Base-by-base conservation (phyloP, 2,797 vertebrate species). In the Stomatorhinus walkeri region DNA sequence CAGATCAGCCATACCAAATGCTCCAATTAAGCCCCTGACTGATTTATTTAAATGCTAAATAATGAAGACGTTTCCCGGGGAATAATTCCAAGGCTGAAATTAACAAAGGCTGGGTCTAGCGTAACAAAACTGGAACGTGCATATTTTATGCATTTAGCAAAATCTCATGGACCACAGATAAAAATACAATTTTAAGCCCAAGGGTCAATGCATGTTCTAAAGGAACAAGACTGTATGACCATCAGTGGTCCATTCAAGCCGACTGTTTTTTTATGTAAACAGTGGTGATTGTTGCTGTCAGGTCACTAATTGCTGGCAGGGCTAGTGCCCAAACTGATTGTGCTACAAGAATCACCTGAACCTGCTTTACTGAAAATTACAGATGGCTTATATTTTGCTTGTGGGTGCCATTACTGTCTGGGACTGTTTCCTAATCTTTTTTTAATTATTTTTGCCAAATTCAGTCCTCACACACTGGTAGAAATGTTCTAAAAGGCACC, bases 11-110 rank as follows among this genome's bases (percentile, higher is more conserved):
- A 19, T 83, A 89, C 51, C 54, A 68, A 85, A 52, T 86, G 43
- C 28, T 54, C n/a, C 48, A 85, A 85, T 85, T 85, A 85, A 46
- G 40, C 76, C 76, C 76, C 76, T 84, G 48, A 85, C 83, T 49
- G 83, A 85, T 85, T 24, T 24, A 85, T 85, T 85, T 51, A 85
- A 85, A 85, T 85, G 83, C 83, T 85, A n/a, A 48, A 85, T 85
- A 51, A 85, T 51, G 48, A 85, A 85, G 83, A 85, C 1, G 12
- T 24, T 48, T 85, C 12, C 48, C 0, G 14, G 43, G 24, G n/a
- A 85, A 51, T 51, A 51, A 46, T 85, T 40, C 40, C 19, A 81
- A 46, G 76, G 40, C 76, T 43, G 36, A 81, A 81, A 81, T 46
- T n/a, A 81, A 81, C 76, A 81, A 81, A 46, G 76, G 76, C 36